These are phyloP conservation scores for Euura lappo DNA, from an alignment of 1,140 invertebrate species.

Conservation along the genomic window DNA sequence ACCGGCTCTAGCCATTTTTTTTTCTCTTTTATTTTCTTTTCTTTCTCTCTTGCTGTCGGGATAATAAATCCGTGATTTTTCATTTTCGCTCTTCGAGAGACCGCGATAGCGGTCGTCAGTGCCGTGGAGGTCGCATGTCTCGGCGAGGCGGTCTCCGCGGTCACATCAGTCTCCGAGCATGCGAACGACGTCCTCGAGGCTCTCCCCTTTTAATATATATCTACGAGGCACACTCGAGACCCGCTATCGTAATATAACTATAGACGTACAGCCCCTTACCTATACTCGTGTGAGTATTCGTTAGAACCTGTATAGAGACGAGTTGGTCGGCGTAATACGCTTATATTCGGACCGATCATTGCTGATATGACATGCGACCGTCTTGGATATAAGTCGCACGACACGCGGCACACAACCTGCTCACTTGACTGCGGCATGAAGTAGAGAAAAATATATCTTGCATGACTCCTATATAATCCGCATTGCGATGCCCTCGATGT, in stretches of 20 bases:
- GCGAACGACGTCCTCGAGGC: conserved; percentile 45
- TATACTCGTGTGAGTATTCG: conserved; percentile 56
- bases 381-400: conserved; percentile 55
- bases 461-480: neutral
- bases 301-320: conserved; percentile 8
- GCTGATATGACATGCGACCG: conserved; percentile 62
- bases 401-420: conserved; percentile 31
- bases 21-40: conserved; percentile 15
- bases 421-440: neutral
- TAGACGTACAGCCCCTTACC: conserved; percentile 51
- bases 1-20: conserved; percentile 2
- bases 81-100: conserved; percentile 29
- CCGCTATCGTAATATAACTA: neutral
- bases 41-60: conserved; percentile 10
- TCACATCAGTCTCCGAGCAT: conserved; percentile 62
- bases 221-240: conserved; percentile 29
- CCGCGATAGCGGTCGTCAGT: conserved; percentile 23
- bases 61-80: conserved; percentile 17
- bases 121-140: conserved; percentile 52
- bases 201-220: conserved; percentile 55
- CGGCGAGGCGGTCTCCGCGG: conserved; percentile 58
- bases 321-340: conserved; percentile 39
- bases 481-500: conserved; percentile 6
- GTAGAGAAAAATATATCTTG: no score
- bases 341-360: conserved; percentile 57